Evolutionary conservation across 2,113 vertebrate species (phyloP).

Genomic region (Ochotona princeps): DNA sequence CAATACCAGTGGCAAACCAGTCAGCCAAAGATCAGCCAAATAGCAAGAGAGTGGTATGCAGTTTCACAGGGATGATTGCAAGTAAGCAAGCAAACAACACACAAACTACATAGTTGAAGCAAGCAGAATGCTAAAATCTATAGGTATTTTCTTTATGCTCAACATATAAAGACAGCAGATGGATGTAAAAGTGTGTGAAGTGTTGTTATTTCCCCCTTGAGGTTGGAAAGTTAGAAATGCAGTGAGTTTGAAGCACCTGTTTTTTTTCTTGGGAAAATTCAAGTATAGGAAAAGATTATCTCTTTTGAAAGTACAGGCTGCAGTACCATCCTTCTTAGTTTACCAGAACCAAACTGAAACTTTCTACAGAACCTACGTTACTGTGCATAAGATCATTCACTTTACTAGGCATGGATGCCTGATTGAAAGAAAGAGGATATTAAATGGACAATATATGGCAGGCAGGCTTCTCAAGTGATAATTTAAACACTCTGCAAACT

Average conservation of each 20-base stretch:
- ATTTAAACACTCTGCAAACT: too few relatives aligned
- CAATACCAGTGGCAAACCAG: background rate
- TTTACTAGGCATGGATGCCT: background rate
- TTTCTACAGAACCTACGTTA: background rate
- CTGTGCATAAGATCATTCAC: background rate
- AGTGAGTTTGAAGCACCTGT: slow-evolving; percentile 22
- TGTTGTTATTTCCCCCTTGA: background rate
- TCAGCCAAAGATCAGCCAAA: background rate
- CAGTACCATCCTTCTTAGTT: background rate
- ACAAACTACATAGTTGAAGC: background rate
- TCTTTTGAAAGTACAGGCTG: slow-evolving; percentile 37
- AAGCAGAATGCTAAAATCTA: background rate
- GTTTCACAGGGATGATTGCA: background rate
- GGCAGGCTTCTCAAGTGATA: too few relatives aligned
- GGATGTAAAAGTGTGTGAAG: slow-evolving; percentile 20
- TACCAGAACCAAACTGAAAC: background rate
- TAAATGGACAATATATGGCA: background rate
- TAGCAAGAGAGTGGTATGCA: background rate
- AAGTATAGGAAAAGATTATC: background rate
- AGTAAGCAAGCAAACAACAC: background rate
- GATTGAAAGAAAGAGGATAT: background rate
- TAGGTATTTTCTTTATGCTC: background rate
- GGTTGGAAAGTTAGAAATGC: slow-evolving; percentile 8
- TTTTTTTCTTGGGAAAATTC: slow-evolving; percentile 3
- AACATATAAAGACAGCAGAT: slow-evolving; percentile 28